Evolutionary conservation across 2,113 vertebrate genomes (phyloP), one percentile per base, ranked within the genome.

Genomic region (Turdus rufiventris): DNA sequence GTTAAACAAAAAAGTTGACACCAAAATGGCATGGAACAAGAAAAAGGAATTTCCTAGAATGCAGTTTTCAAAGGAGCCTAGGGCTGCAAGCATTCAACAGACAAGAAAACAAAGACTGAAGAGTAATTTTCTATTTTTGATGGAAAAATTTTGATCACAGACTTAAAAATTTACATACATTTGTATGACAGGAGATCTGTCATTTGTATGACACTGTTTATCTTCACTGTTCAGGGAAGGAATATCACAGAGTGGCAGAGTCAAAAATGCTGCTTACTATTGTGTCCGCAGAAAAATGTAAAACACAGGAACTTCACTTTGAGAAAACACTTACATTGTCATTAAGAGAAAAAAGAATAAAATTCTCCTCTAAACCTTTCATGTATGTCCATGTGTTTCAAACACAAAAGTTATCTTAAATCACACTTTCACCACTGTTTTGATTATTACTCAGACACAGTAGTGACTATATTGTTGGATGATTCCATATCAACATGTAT

Each of bases 11-110:
- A 91, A 71, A 77, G 21, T 43, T 14, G 2, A 60, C 48, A 42
- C 34, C 28, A 88, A 90, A 94, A 14, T 3, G 2, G 13, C n/a
- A 65, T 5, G 10, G 48, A 94, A 88, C 0, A 1, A 86, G 60
- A 78, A 18, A 81, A 95, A 83, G 9, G 25, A 50, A 90, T 81
- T 71, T 91, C 40, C 65, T 68, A 89, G 43, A 88, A 94, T 33
- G 40, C 66, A 75, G 56, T 75, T 25, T 88, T 66, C 63, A 54
- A 6, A 70, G 67, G 62, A 94, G 57, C 43, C 47, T 47, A 54
- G n/a, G 25, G 40, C 68, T 84, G 51, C 0, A 6, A 75, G 20
- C 24, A 45, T 81, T 80, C 50, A 70, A 66, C 24, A 82, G 63
- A 12, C 24, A 88, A 66, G 12, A 61, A 84, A 65, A 95, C 36